Evolutionary conservation across 2,113 vertebrate genomes (phyloP).

Genomic region (Vulpes lagopus): DNA sequence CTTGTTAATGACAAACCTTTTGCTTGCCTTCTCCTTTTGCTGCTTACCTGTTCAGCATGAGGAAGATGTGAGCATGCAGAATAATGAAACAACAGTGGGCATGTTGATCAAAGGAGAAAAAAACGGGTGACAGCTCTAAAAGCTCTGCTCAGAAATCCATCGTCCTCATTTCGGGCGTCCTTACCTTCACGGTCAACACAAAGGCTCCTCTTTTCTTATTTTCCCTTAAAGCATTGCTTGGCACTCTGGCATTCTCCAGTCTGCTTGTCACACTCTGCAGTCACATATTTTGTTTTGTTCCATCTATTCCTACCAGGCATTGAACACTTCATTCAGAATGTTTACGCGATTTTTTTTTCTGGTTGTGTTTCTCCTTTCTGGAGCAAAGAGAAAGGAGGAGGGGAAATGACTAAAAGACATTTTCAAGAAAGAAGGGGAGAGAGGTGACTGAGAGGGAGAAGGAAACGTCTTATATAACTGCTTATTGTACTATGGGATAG

Average conservation of each 20-base stretch:
- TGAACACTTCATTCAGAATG: background rate
- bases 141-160: background rate
- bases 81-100: background rate
- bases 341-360: background rate
- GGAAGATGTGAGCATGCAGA: background rate
- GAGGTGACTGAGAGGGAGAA: background rate
- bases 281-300: background rate
- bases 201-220: background rate
- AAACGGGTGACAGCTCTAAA: background rate
- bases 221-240: background rate
- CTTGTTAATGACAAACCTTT: background rate
- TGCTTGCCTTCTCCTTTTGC: background rate
- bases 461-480: background rate
- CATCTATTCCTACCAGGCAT: background rate
- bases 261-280: background rate
- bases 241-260: background rate
- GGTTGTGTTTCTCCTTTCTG: background rate
- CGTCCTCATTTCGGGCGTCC: background rate
- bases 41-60: background rate
- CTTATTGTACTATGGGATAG: background rate
- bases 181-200: background rate
- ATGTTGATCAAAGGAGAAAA: background rate
- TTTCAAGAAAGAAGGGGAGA: constrained; percentile 19
- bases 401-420: background rate
- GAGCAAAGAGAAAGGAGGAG: background rate